Evolutionary conservation across 2,113 vertebrate species (phyloP).

Genomic region (Perca flavescens): DNA sequence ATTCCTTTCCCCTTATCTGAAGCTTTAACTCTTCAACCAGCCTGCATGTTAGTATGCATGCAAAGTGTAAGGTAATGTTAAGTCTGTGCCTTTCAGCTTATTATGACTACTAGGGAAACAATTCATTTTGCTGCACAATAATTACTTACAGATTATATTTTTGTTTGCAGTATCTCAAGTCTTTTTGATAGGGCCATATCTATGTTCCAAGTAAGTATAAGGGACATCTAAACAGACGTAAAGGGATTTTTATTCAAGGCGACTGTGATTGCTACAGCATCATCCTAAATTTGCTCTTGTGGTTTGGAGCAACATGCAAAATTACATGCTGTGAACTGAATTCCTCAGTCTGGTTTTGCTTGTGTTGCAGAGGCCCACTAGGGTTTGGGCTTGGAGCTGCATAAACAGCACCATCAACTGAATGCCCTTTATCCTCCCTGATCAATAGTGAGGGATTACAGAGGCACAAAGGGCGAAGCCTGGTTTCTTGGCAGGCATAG

Average conservation of each 20-base stretch:
- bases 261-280: constrained; percentile 15
- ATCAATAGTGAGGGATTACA: constrained; percentile 50
- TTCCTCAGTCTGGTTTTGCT: constrained; percentile 59
- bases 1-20: constrained; percentile 62
- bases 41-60: constrained; percentile 7
- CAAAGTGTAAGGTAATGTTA: neutral
- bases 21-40: constrained; percentile 39
- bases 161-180: neutral
- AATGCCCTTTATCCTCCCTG: constrained; percentile 52
- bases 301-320: constrained; percentile 26
- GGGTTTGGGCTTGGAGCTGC: constrained; percentile 29
- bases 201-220: neutral
- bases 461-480: neutral
- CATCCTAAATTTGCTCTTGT: constrained; percentile 35
- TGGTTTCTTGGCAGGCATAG: constrained; percentile 13
- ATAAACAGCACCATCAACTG: constrained; percentile 23
- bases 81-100: neutral
- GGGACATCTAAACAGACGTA: constrained; percentile 6
- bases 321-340: constrained; percentile 52
- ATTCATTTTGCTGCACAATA: neutral
- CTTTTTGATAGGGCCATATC: constrained; percentile 28
- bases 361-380: constrained; percentile 56
- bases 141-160: constrained; percentile 13
- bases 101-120: neutral
- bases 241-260: constrained; percentile 53